A percentile compares a stretch with the other conserved stretches of the same genome.
Evolutionary conservation across 2,113 vertebrate genomes (phyloP).

Genomic region (Boulengeromyrus knoepffleri): DNA sequence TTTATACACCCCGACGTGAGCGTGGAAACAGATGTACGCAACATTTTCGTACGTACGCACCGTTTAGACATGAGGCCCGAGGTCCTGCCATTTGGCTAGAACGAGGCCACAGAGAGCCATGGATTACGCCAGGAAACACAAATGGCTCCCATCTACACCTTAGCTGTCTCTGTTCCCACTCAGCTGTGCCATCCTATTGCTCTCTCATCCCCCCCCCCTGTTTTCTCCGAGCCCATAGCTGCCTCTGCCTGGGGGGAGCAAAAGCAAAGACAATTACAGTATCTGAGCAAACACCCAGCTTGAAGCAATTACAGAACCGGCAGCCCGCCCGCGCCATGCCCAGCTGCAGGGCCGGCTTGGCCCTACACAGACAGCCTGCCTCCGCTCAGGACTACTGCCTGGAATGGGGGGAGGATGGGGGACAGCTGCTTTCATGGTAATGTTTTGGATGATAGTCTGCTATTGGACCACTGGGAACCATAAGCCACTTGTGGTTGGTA

Average conservation of each 20-base stretch:
- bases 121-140: not conserved
- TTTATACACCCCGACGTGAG: no score
- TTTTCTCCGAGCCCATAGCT: not conserved
- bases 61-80: no score
- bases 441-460: not conserved
- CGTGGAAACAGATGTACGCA: no score
- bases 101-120: not conserved
- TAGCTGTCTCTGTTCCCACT: not conserved
- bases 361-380: not conserved
- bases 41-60: no score
- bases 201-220: not conserved
- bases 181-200: not conserved
- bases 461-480: not conserved
- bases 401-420: not conserved
- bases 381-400: not conserved
- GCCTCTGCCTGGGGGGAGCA: not conserved
- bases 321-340: not conserved
- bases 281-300: not conserved
- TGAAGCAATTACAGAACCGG: not conserved
- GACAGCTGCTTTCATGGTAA: not conserved
- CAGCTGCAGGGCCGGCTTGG: not conserved
- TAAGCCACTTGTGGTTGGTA: not conserved
- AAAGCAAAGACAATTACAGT: not conserved
- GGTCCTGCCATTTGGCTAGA: not conserved
- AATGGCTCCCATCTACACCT: not conserved